These are phyloP conservation scores for Lophotis ruficrista DNA, from an alignment of 2,113 vertebrate species.

Conservation along the genomic window DNA sequence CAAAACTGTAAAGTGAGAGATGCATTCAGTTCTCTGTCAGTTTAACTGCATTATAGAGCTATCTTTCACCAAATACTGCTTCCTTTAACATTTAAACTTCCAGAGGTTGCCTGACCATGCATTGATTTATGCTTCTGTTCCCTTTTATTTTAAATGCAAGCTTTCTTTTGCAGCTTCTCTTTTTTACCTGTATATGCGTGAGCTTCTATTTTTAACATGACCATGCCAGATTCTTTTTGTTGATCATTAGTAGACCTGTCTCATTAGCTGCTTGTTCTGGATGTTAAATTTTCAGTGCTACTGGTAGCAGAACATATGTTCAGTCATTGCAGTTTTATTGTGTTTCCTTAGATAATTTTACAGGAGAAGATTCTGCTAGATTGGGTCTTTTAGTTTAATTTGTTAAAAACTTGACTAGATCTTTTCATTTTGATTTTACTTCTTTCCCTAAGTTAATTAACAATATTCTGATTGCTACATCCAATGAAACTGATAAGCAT, in stretches of 20 bases:
- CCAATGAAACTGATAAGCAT: neutral
- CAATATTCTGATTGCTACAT: neutral
- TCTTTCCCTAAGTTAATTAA: slow-evolving; percentile 12
- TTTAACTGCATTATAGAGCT: neutral
- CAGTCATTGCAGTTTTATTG: neutral
- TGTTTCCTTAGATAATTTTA: neutral
- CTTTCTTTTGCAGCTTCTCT: neutral
- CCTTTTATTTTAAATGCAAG: neutral
- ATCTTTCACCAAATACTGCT: neutral
- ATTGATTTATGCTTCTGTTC: neutral
- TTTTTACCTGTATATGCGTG: neutral
- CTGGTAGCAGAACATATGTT: neutral
- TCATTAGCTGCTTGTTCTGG: neutral
- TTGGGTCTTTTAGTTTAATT: neutral
- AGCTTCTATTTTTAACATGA: neutral
- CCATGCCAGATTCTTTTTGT: neutral
- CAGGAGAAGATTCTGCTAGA: neutral
- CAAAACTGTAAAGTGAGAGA: neutral
- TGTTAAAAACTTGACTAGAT: neutral
- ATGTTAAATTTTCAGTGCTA: neutral
- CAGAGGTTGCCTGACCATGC: neutral
- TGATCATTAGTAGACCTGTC: neutral
- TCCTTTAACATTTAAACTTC: neutral
- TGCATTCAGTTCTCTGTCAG: neutral
- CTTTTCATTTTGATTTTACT: neutral